Base-by-base conservation (phyloP, 1,140 invertebrate species). In the Scaptomyza graminum region DNA sequence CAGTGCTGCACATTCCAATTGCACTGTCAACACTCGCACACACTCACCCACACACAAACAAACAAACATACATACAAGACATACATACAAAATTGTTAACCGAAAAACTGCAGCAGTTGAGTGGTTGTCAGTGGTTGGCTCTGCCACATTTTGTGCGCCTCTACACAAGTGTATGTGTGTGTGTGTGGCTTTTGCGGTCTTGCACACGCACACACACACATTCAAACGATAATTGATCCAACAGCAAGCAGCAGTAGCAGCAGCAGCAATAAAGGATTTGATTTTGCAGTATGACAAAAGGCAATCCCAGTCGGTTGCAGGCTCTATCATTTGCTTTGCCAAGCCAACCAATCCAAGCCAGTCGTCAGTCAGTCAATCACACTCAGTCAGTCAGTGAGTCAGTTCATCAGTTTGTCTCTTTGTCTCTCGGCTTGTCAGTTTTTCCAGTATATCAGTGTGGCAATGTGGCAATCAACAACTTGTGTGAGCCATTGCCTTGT, bases 181-280 rank as follows among this genome's bases (percentile, higher is more conserved):
- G 64, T 64, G 64, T 50, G 82, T 59, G 83, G 82, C 74, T 88
- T 82, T 88, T 87, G 82, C 79, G 82, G 82, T 88, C 72, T 78
- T 85, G 82, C 82, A 22, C 18, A 22, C 18, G 4, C 18, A 22
- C 18, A 22, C 18, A 22, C 78, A 79, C 64, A 79, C 7, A 88
- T 88, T 76, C 79, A 88, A 22, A 82, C 79, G 83, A 88, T 88
- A 88, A 88, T 88, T 88, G 83, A 88, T 88, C 83, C 79, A 83
- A 78, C 83, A 83, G 79, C 84, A 83, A 89, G 83, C 83, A 78
- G 79, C 83, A 31, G 28, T 5, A 31, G 28, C 28, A 31, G 28
- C 28, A 89, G 83, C 83, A 78, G 79, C 83, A 88, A 88, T 88
- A 88, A 88, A 88, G 83, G 84, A 88, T 88, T 88, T 88, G 83